These are phyloP conservation scores for Watsonalla binaria DNA, from an alignment of 2,888 invertebrate species.

Conservation along the genomic window DNA sequence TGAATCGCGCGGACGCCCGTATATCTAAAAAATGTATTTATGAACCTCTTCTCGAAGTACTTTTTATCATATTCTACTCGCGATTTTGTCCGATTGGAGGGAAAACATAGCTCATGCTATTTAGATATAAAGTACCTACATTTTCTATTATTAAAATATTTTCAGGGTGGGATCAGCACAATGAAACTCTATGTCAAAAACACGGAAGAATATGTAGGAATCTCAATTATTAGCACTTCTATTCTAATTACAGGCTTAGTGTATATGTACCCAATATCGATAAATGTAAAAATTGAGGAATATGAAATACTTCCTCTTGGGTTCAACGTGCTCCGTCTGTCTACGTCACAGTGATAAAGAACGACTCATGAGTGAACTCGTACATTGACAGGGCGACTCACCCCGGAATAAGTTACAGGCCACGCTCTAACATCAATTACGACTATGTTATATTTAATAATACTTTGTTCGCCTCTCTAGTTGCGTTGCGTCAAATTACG, in stretches of 20 bases:
- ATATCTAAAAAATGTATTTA: too few species aligned
- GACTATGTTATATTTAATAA: not conserved
- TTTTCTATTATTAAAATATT: too few species aligned
- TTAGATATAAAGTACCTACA: too few species aligned
- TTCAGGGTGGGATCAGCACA: too few species aligned
- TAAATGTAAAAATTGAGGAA: slow-evolving; percentile 58
- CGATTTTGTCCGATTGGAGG: too few species aligned
- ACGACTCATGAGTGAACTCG: slow-evolving; percentile 61
- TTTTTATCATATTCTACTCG: too few species aligned
- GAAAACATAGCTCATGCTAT: too few species aligned
- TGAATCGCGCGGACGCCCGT: too few species aligned
- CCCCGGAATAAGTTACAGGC: slow-evolving; percentile 44
- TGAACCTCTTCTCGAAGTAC: too few species aligned
- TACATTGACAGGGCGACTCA: slow-evolving; percentile 66
- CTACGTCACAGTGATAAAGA: slow-evolving; percentile 69
- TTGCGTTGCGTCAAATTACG: too few species aligned
- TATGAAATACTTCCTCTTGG: slow-evolving; percentile 68
- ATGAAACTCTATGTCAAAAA: too few species aligned
- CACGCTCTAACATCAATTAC: not conserved
- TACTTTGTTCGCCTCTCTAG: too few species aligned
- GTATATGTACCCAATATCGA: slow-evolving; percentile 35
- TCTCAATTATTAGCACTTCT: slow-evolving; percentile 10
- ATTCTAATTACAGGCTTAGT: slow-evolving; percentile 24
- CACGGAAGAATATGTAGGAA: not conserved
- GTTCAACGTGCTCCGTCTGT: slow-evolving; percentile 66